Conservation (phyloP, 2,113 vertebrate genomes). For the Pungitius pungitius region DNA sequence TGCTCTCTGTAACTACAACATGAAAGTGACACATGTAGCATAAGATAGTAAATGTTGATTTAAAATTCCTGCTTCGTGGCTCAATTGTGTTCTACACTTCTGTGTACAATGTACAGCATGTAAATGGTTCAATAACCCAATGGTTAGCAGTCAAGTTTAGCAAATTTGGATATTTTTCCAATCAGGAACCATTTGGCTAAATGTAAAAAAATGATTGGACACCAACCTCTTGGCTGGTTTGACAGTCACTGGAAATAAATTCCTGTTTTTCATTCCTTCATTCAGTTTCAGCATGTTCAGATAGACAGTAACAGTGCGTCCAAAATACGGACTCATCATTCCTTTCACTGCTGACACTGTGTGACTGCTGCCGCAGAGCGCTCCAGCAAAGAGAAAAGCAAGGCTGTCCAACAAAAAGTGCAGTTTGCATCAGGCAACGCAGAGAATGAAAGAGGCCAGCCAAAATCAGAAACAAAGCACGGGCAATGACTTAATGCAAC, state of each 20-base stretch:
- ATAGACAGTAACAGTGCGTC: neutral
- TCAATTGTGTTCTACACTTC: neutral
- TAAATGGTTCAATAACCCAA: neutral
- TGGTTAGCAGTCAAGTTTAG: neutral
- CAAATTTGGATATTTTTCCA: neutral
- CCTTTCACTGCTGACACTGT: conserved; percentile 23
- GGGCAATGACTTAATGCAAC: neutral
- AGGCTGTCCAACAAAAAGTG: conserved; percentile 2
- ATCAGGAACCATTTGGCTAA: neutral
- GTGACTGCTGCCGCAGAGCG: conserved; percentile 12
- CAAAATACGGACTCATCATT: conserved; percentile 26
- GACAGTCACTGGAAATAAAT: neutral
- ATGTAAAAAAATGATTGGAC: neutral
- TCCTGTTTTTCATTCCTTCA: neutral
- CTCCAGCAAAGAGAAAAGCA: neutral
- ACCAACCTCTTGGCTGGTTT: neutral
- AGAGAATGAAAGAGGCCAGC: neutral
- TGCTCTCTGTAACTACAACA: neutral
- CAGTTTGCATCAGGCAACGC: neutral
- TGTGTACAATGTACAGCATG: neutral
- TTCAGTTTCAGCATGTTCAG: neutral
- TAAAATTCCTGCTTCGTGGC: neutral
- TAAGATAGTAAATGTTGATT: neutral
- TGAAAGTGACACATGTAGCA: too few species aligned
- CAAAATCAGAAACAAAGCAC: neutral